Base-by-base conservation (phyloP, 2,113 vertebrate species). In the Rhegmatorhina hoffmannsi region DNA sequence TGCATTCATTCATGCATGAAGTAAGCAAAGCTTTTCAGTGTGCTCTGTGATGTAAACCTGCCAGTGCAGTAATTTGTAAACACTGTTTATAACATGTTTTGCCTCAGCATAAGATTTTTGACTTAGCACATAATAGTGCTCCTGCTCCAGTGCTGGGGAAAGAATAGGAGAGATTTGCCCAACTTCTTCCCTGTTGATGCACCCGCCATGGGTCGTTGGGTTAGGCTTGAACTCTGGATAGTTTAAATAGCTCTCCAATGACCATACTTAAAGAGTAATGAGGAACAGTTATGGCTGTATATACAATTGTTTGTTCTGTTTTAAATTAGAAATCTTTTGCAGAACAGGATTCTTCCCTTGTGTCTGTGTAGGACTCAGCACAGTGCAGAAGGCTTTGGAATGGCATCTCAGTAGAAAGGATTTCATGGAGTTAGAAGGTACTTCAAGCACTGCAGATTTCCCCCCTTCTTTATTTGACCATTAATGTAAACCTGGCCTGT, bases 181-280 rank as follows among this genome's bases (percentile, higher is more conserved):
- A 75, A 43, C 46, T 56, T 91, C 82, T 55, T 87, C 20, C 92
- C 46, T 78, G 34, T 84, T 58, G 68, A 64, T 82, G 66, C 25
- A 56, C 25, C 15, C 1, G 0, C 26, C 28, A 24, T 82, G 88
- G 55, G 84, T 91, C 69, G n/a, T 58, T 90, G 86, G 72, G 56
- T 80, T 78, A 84, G 73, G 18, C 64, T 36, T 72, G 52, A 94
- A 81, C 69, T 90, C 60, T 87, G 17, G 84, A 84, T 93, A 92
- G 77, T 93, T 95, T 53, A 92, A 92, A 96, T 96, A 84, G 47
- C 56, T 95, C 60, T 89, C 68, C 80, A 81, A 3, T 87, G 86
- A 94, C 26, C 73, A 63, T 69, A 63, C 50, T 43, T 52, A 53
- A 43, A 78, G 68, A 78, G 33, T 87, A 78, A 92, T 36, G 74